These are phyloP conservation scores for Himantopus leucocephalus DNA, from an alignment of 2,113 vertebrate species.

Conservation along the genomic window DNA sequence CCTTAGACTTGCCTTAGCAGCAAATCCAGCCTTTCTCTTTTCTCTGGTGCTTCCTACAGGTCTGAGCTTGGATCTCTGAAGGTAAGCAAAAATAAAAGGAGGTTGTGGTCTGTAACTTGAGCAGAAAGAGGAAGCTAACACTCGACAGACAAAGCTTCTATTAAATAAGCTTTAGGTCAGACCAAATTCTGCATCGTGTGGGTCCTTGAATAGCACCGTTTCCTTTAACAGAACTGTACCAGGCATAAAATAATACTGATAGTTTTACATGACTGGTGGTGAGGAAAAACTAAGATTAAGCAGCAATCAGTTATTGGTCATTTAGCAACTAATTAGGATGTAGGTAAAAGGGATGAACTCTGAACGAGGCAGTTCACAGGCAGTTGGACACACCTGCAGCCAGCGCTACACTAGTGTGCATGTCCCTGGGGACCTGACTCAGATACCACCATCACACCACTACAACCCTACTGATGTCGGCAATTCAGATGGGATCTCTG, in stretches of 20 bases:
- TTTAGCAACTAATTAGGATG: background rate
- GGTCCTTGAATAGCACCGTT: background rate
- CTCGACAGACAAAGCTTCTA: background rate
- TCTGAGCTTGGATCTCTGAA: background rate
- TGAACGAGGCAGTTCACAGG: background rate
- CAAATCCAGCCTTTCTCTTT: background rate
- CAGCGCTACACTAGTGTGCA: background rate
- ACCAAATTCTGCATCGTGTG: background rate
- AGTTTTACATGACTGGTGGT: background rate
- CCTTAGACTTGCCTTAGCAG: background rate
- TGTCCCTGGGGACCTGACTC: background rate
- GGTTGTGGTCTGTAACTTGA: background rate
- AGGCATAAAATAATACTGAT: background rate
- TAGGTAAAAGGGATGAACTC: background rate
- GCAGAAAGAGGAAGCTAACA: background rate
- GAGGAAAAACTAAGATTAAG: background rate
- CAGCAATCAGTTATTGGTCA: background rate
- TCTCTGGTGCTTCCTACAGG: background rate
- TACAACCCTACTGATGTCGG: background rate
- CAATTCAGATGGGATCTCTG: background rate
- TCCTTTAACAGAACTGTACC: background rate
- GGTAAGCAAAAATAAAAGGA: background rate
- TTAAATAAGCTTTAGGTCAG: background rate
- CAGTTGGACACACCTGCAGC: background rate
- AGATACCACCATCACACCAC: background rate